A percentile compares a stretch with the other conserved stretches of the same genome.
Evolutionary conservation across 1,140 invertebrate genomes (phyloP).

Genomic region (Harpegnathos saltator): DNA sequence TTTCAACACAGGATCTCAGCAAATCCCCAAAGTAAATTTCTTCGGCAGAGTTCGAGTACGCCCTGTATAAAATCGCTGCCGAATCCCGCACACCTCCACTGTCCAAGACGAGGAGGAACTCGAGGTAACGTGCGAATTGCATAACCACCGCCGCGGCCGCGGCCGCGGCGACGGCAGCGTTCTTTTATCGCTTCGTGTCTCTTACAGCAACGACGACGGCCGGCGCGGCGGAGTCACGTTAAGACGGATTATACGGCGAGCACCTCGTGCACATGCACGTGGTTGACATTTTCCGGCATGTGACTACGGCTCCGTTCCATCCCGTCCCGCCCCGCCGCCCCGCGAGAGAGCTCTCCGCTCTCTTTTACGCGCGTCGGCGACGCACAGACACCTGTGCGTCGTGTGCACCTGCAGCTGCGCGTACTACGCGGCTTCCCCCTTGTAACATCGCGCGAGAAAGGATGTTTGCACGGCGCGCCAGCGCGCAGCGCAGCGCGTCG

Average conservation of each 20-base stretch:
- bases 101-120: too few species aligned
- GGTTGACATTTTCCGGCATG: conserved; percentile 75
- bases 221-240: conserved; percentile 58
- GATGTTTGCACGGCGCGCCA: too few species aligned
- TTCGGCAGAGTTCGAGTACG: too few species aligned
- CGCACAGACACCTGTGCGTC: conserved; percentile 32
- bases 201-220: conserved; percentile 7
- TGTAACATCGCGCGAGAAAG: not conserved
- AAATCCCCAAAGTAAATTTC: too few species aligned
- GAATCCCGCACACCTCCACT: too few species aligned
- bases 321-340: not conserved
- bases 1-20: too few species aligned
- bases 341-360: conserved; percentile 1
- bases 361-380: conserved; percentile 47
- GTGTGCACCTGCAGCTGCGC: conserved; percentile 43
- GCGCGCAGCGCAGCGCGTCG: too few species aligned
- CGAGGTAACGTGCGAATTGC: conserved; percentile 14
- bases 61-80: too few species aligned
- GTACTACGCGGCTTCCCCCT: conserved; percentile 11
- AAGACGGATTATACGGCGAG: conserved; percentile 56
- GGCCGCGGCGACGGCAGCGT: not conserved
- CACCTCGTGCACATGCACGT: conserved; percentile 72
- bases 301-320: conserved; percentile 54
- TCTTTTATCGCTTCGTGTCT: conserved; percentile 48
- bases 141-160: not conserved